Evolutionary conservation across 2,797 vertebrate genomes (phyloP).

Genomic region (Gila robusta): DNA sequence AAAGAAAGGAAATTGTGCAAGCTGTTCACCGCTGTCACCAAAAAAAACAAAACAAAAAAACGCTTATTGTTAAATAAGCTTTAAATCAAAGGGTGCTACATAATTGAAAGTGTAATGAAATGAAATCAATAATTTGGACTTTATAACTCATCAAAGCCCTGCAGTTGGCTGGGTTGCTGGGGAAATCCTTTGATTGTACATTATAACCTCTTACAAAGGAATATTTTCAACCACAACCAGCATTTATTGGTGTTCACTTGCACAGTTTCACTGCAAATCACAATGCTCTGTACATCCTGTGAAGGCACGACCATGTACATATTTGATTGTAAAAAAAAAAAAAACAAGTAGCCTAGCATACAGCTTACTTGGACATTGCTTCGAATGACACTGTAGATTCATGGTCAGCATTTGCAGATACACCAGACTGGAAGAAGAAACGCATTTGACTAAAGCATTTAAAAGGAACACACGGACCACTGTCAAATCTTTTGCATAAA

Average conservation of each 20-base stretch:
- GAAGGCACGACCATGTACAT: conserved; percentile 51
- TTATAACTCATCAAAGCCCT: conserved; percentile 33
- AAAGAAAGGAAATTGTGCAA: conserved; percentile 47
- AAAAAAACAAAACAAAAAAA: conserved; percentile 19
- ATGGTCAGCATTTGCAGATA: conserved; percentile 25
- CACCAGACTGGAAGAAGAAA: conserved; percentile 51
- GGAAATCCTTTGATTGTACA: not conserved
- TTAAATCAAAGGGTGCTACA: conserved; percentile 51
- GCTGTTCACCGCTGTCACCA: conserved; percentile 36
- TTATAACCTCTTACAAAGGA: not conserved
- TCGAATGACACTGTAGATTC: conserved; percentile 32
- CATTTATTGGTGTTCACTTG: conserved; percentile 36
- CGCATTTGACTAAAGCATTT: conserved; percentile 42
- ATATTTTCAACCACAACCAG: conserved; percentile 7
- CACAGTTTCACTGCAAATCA: conserved; percentile 27
- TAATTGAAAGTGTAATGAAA: conserved; percentile 50
- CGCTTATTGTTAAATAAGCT: conserved; percentile 37
- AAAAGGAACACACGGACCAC: conserved; percentile 28
- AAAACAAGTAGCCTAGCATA: conserved; percentile 28
- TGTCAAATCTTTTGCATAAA: conserved; percentile 52
- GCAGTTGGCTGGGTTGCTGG: not conserved
- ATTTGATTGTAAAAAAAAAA: conserved; percentile 32
- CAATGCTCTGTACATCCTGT: conserved; percentile 40
- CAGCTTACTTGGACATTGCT: conserved; percentile 44
- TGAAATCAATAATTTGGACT: conserved; percentile 41